These are phyloP conservation scores for Hormaphis cornu DNA, from an alignment of 1,140 invertebrate genomes.

Conservation along the genomic window DNA sequence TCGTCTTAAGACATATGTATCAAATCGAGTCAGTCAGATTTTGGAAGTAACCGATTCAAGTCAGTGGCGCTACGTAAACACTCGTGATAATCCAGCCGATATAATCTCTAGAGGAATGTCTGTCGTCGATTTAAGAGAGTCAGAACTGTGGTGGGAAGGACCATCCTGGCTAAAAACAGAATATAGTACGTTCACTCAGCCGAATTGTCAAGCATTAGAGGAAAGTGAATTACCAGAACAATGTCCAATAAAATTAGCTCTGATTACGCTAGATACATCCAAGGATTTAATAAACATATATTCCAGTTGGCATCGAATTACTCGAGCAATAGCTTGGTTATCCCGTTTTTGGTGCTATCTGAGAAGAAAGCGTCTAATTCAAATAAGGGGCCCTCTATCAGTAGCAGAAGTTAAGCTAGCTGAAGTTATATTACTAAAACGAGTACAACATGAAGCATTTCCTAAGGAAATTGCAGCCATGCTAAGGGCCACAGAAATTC, in stretches of 20 bases:
- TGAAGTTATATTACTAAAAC: background rate
- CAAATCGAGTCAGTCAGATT: slow-evolving; percentile 17
- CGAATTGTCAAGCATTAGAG: background rate
- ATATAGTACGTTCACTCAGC: background rate
- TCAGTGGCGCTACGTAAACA: slow-evolving; percentile 41
- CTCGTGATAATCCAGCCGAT: slow-evolving; percentile 43
- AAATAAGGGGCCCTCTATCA: background rate
- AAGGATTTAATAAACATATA: background rate
- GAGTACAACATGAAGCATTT: background rate
- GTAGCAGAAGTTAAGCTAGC: background rate
- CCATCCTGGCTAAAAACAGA: background rate
- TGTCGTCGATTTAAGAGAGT: background rate
- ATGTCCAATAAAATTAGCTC: background rate
- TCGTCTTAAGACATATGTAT: slow-evolving; percentile 28
- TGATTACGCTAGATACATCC: background rate
- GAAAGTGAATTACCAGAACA: background rate
- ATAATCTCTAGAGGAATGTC: slow-evolving; percentile 39
- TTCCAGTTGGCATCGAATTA: background rate
- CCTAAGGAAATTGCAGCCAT: background rate
- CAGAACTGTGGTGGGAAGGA: background rate
- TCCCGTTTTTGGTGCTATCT: background rate
- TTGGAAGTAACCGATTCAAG: background rate
- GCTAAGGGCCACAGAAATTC: background rate
- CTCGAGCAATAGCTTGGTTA: background rate
- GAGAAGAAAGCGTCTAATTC: background rate